Evolutionary conservation across 2,113 vertebrate genomes (phyloP).

Genomic region (Chunga burmeisteri): DNA sequence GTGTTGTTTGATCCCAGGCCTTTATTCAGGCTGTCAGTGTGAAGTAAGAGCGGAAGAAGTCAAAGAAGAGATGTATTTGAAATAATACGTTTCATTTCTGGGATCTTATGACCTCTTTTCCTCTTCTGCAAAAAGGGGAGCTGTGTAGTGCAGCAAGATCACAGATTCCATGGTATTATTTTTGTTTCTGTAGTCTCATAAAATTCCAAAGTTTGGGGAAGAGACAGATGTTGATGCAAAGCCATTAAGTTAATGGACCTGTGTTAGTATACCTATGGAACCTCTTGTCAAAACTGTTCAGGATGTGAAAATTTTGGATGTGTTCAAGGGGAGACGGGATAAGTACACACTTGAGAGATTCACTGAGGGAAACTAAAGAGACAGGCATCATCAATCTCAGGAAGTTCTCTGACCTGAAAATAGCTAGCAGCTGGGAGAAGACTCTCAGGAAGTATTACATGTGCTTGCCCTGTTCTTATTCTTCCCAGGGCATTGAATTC

Average conservation of each 20-base stretch:
- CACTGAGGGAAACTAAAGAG: conserved; percentile 18
- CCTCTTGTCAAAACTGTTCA: not conserved
- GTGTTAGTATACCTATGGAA: not conserved
- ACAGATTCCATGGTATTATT: not conserved
- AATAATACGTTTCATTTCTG: not conserved
- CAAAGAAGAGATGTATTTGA: not conserved
- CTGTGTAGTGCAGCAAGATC: not conserved
- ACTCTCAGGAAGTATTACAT: conserved; percentile 47
- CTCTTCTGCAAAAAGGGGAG: not conserved
- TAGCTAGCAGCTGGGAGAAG: conserved; percentile 55
- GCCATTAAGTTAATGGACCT: not conserved
- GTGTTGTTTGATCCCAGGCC: not conserved
- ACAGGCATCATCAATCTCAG: conserved; percentile 47
- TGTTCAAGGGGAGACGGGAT: not conserved
- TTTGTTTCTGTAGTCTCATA: not conserved
- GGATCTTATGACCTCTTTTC: not conserved
- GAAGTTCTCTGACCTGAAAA: conserved; percentile 62
- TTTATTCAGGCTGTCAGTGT: not conserved
- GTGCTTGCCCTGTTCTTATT: conserved; percentile 51
- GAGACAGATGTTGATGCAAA: not conserved
- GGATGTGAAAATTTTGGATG: not conserved
- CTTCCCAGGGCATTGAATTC: conserved; percentile 50
- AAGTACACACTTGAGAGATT: not conserved
- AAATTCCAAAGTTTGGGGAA: not conserved
- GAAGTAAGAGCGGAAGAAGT: not conserved